Base-by-base conservation (phyloP, 2,888 invertebrate species). In the Acrobasis repandana region DNA sequence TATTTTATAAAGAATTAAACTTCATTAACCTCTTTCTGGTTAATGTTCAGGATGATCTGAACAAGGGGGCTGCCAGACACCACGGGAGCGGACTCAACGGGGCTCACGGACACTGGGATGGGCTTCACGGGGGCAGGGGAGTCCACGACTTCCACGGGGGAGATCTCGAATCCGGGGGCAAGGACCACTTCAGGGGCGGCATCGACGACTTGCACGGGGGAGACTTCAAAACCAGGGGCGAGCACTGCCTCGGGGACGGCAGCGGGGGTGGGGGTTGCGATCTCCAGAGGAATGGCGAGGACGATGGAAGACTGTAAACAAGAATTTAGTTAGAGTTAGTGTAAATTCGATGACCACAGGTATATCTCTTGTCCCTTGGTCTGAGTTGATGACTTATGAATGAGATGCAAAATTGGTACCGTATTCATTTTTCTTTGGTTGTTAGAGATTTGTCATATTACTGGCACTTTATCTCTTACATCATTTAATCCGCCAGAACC, bases 41-140 rank as follows among this genome's bases (percentile, higher is more conserved):
- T 72, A 20, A 81, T 73, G 67, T 84, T 82, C 62, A 79, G 62
- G 72, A 82, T 75, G 72, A 81, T 77, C 69, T 83, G 76, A n/a
- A 85, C 82, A 38, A 83, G 79, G 63, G 86, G 83, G 76, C 79
- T 77, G 64, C 70, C 65, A 58, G 74, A 66, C 51, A 69, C 69
- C 56, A 64, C 65, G 50, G 67, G 64, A 33, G 61, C 58, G 56
- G 68, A 67, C 63, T 67, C 71, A 66, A 60, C 58, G 47, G 70
- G 66, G 20, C 48, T 62, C 64, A 72, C 65, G 61, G 64, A 58
- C 14, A 69, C 65, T 9, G 66, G 58, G 33, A 58, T 63, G n/a
- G 65, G 62, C 18, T 63, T 70, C 52, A 64, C 65, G 14, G 58
- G 62, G 46, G 66, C 61, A 6, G 36, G 36, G 11, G 20, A 5